Evolutionary conservation across 2,797 vertebrate species (phyloP).

Genomic region (Amazona finschi): DNA sequence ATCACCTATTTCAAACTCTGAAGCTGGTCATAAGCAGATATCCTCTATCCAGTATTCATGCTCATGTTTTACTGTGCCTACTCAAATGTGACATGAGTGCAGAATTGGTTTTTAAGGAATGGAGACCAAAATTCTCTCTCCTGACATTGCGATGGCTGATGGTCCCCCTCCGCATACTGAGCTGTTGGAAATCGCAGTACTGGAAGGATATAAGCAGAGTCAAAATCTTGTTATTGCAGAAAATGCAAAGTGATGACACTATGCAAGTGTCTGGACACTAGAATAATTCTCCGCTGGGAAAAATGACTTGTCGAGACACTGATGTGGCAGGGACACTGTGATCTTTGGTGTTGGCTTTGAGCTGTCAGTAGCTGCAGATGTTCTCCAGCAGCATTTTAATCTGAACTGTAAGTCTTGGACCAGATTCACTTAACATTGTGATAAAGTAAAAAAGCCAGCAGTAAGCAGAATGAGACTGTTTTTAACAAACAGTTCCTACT

Average conservation of each 20-base stretch:
- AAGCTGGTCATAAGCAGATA: background rate
- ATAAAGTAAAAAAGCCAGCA: background rate
- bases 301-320: background rate
- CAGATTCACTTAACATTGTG: background rate
- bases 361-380: background rate
- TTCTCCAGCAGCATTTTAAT: background rate
- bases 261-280: background rate
- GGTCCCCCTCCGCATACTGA: background rate
- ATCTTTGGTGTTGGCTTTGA: background rate
- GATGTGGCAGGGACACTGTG: background rate
- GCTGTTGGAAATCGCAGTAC: accelerated
- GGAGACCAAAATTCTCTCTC: background rate
- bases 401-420: background rate
- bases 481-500: background rate
- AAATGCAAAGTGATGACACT: background rate
- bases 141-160: accelerated
- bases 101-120: background rate
- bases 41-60: background rate
- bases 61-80: background rate
- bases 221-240: background rate
- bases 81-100: accelerated
- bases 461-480: background rate
- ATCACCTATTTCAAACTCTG: background rate
- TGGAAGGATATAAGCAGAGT: background rate
- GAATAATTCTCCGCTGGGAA: background rate